These are phyloP conservation scores for Caradrina clavipalpis DNA, from an alignment of 2,888 invertebrate genomes.

Conservation along the genomic window DNA sequence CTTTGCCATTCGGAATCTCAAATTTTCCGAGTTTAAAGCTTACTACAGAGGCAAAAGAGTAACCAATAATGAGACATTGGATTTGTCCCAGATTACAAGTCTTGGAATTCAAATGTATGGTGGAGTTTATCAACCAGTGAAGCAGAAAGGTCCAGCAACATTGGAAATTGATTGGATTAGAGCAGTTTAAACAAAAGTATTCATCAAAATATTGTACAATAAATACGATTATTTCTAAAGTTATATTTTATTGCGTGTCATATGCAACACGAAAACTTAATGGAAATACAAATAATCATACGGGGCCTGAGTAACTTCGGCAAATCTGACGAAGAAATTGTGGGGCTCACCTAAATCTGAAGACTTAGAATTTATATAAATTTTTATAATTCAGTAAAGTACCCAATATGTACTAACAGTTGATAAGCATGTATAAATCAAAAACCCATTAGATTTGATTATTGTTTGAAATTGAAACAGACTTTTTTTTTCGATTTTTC, in stretches of 20 bases:
- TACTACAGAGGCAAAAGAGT: slow-evolving; percentile 91
- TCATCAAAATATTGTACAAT: slow-evolving; percentile 24
- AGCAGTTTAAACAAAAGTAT: slow-evolving; percentile 74
- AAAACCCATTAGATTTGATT: no score
- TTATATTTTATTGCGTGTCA: slow-evolving; percentile 31
- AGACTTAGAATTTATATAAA: no score
- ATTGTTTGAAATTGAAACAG: no score
- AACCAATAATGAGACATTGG: slow-evolving; percentile 90
- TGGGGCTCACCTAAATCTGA: no score
- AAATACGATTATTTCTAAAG: slow-evolving; percentile 23
- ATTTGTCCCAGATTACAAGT: slow-evolving; percentile 90
- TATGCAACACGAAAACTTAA: no score
- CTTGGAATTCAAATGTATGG: slow-evolving; percentile 93
- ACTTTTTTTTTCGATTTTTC: no score
- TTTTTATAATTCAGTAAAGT: no score
- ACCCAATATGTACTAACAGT: no score
- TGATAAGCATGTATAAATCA: no score
- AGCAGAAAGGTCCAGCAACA: slow-evolving; percentile 92
- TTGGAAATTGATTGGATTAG: slow-evolving; percentile 92
- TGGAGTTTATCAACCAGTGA: slow-evolving; percentile 92
- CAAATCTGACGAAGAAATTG: no score
- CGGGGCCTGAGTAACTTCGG: no score
- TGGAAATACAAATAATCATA: no score
- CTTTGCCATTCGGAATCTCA: slow-evolving; percentile 88
- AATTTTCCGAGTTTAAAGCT: slow-evolving; percentile 91